These are phyloP conservation scores for Stomatorhinus ivindoensis DNA, from an alignment of 2,113 vertebrate species.

Conservation along the genomic window DNA sequence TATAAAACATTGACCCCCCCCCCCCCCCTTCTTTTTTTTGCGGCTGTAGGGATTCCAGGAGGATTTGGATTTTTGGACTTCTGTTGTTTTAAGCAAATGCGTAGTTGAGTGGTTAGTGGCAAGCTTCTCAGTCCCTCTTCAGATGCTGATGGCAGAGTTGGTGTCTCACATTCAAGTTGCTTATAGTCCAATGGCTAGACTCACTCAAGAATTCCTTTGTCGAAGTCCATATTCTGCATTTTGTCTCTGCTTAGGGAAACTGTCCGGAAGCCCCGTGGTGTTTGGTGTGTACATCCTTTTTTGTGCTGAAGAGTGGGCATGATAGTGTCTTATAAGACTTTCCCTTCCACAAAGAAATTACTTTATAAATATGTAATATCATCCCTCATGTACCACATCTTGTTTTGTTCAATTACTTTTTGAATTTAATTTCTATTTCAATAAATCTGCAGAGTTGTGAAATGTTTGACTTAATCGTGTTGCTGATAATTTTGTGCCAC, in stretches of 20 bases:
- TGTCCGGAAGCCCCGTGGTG: background rate
- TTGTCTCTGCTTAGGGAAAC: conserved; percentile 3
- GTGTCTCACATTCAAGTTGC: background rate
- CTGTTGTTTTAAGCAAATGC: background rate
- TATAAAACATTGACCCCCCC: background rate
- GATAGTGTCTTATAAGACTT: conserved; percentile 3
- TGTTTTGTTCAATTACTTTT: conserved; percentile 16
- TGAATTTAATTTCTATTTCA: conserved; percentile 1
- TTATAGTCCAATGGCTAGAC: background rate
- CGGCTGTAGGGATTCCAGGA: background rate
- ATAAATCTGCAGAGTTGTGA: conserved; percentile 16
- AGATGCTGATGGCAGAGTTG: background rate
- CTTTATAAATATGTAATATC: conserved; percentile 3
- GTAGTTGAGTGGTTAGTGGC: background rate
- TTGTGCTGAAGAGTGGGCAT: conserved; percentile 17
- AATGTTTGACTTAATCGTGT: background rate
- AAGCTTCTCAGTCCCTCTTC: background rate
- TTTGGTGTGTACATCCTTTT: conserved; percentile 9
- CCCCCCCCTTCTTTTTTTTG: background rate
- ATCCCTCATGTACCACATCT: background rate
- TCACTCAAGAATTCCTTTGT: background rate
- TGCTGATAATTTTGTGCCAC: background rate
- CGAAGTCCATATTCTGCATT: background rate
- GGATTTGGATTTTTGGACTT: background rate
- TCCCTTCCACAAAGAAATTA: background rate